Evolutionary conservation across 1,140 invertebrate genomes (phyloP).

Genomic region (Ips typographus): DNA sequence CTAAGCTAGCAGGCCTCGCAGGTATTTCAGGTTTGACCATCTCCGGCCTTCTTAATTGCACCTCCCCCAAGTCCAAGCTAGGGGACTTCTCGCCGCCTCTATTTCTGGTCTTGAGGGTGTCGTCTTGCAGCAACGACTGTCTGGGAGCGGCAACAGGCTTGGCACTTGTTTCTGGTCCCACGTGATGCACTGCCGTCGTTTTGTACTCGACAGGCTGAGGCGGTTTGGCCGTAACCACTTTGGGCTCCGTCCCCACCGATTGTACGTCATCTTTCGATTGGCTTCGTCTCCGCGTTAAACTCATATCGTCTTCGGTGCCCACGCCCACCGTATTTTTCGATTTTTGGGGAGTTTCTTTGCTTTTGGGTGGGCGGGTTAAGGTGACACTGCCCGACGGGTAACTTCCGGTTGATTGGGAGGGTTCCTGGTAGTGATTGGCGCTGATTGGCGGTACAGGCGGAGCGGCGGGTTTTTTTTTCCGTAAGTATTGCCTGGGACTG

Average conservation of each 20-base stretch:
- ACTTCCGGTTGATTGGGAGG: not conserved
- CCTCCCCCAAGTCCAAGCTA: conserved; percentile 37
- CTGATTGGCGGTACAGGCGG: conserved; percentile 55
- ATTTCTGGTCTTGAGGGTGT: conserved; percentile 5
- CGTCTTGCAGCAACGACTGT: conserved; percentile 25
- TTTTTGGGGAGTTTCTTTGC: conserved; percentile 14
- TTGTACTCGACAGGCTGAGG: conserved; percentile 50
- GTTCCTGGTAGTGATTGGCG: not conserved
- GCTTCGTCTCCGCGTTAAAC: conserved; percentile 23
- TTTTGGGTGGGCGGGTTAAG: conserved; percentile 42
- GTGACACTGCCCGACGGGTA: conserved; percentile 31
- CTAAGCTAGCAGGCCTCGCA: conserved; percentile 68
- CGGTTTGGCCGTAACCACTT: conserved; percentile 44
- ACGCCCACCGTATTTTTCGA: conserved; percentile 37
- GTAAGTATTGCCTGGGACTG: conserved; percentile 65
- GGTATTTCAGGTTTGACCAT: conserved; percentile 66
- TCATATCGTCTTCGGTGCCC: conserved; percentile 29
- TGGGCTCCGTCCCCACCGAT: conserved; percentile 7
- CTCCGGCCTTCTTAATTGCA: conserved; percentile 42
- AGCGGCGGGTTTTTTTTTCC: conserved; percentile 67
- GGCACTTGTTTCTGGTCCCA: conserved; percentile 18
- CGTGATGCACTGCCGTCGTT: conserved; percentile 35
- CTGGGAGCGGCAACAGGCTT: conserved; percentile 44
- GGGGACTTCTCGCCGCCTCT: conserved; percentile 18
- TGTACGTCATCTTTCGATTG: conserved; percentile 26